Evolutionary conservation across 53 echinoderm and acorn worm species (phyloP), one percentile per base, ranked within the genome.

Genomic region (Astropecten irregularis): DNA sequence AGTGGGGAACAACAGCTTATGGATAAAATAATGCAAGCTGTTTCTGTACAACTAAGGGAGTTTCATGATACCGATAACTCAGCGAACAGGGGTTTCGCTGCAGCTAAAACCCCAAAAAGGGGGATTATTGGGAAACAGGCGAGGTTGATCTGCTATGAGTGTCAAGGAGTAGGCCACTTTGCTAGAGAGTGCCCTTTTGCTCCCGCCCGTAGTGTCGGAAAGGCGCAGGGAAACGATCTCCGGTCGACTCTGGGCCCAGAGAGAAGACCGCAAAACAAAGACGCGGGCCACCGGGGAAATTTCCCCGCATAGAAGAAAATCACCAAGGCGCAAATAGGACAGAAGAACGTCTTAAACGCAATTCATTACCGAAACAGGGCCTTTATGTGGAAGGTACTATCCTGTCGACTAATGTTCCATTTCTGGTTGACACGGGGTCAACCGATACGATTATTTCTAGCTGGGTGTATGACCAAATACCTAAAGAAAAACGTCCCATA

Each of bases 341-440:
- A 9, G 47, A 46, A 46, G 14, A 46, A 46, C 14, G 47, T 46
- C 8, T 46, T 46, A 46, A 46, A 14, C 47, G 14, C 8, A 46
- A 8, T 46, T 14, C 47, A 46, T 46, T 9, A 47, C 69, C 48
- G 22, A 69, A 47, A 48, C 28, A 69, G 34, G 87, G 91, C 2
- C 40, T 90, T 21, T 90, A 86, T 35, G 61, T 87, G 1, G 44
- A 65, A 25, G 87, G 82, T 0, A 44, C 9, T 13, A 22, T 90
- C 5, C 27, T 44, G 3, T 48, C 52, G 18, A 76, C 73, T 42
- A 37, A 55, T 14, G 54, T 72, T 7, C 48, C 49, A 7, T 82
- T 82, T 44, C 51, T 86, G 14, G 20, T 90, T 11, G 91, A 90
- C 37, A 90, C 85, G 0, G 89, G 89, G 1, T 84, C 77, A 15